Evolutionary conservation across 2,888 invertebrate species (phyloP).

Genomic region (Arrhopalites spinosus): DNA sequence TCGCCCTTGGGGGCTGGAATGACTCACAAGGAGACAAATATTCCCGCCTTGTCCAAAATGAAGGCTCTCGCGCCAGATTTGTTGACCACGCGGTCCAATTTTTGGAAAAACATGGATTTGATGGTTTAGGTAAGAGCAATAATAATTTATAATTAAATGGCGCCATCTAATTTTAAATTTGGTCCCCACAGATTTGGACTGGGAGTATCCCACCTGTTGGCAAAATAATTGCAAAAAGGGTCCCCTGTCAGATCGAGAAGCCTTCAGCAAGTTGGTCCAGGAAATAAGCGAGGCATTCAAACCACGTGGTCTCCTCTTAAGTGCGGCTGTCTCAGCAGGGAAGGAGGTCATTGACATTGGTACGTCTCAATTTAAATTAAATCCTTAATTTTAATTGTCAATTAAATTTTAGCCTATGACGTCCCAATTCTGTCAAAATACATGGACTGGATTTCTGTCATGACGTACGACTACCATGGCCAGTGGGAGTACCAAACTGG

Average conservation of each 20-base stretch:
- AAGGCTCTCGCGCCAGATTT: conserved; percentile 73
- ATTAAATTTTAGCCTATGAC: conserved; percentile 68
- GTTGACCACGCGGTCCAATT: conserved; percentile 76
- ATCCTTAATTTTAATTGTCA: conserved; percentile 44
- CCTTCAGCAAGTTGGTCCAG: conserved; percentile 74
- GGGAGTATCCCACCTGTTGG: conserved; percentile 64
- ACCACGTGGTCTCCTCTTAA: conserved; percentile 72
- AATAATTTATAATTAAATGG: conserved; percentile 46
- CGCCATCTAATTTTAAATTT: too few species aligned
- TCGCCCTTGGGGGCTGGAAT: conserved; percentile 95
- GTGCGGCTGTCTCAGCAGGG: conserved; percentile 84
- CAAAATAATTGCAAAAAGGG: conserved; percentile 79
- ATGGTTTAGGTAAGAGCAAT: conserved; percentile 89
- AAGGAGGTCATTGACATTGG: conserved; percentile 79
- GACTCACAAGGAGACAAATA: conserved; percentile 90
- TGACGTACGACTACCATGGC: conserved; percentile 90
- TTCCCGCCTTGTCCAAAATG: conserved; percentile 76
- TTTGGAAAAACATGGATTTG: conserved; percentile 78
- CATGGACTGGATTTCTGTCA: conserved; percentile 87
- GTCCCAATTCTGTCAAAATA: conserved; percentile 74
- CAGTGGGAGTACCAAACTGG: conserved; percentile 73
- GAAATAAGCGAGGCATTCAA: conserved; percentile 75
- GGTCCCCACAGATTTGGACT: too few species aligned
- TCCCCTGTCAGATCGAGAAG: conserved; percentile 77
- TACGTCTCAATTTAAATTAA: conserved; percentile 60